Base-by-base conservation (phyloP, 2,888 invertebrate genomes). In the Arge pagana region DNA sequence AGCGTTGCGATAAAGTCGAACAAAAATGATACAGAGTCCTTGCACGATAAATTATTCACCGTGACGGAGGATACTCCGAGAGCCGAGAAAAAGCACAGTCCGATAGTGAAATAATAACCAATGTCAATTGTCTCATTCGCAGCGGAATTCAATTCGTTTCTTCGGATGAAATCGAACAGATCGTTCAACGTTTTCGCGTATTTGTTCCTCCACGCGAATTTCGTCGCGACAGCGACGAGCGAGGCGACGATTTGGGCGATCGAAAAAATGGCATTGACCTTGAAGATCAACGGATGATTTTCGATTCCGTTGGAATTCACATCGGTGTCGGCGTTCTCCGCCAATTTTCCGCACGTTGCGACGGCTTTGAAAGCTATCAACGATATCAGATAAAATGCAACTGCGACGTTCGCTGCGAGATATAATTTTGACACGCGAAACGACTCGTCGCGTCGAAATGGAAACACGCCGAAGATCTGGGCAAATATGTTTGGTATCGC, bases 401-500 rank as follows among this genome's bases (percentile, higher is more conserved):
- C 19, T 7, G 13, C 28, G 31, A 42, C 7, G n/a, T 28, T 42
- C 42, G 24, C 19, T 6, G 11, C 8, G 1, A 42, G 19, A 13
- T 30, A 30, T 19, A 42, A 30, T 18, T 42, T 42, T 4, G 42
- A 42, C 8, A 42, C n/a, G 30, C 26, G 18, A 11, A 42, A 42
- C 18, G 16, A 21, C 11, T 30, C 13, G 10, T 30, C 21, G 8
- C 21, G 42, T 18, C 16, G 6, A 4, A 42, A 42, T 13, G 42
- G 42, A 21, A 42, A 42, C 21, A 42, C 42, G 8, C 42, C 42
- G 3, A 19, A 19, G n/a, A 42, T 16, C 19, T 42, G 42, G 10
- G 42, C 28, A n/a, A 42, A 13, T 42, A 42, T 42, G 28, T 42
- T 42, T 21, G 31, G n/a, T n/a, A n/a, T n/a, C n/a, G n/a, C n/a